Base-by-base conservation (phyloP, 2,797 vertebrate genomes). In the Myiothlypis coronata region DNA sequence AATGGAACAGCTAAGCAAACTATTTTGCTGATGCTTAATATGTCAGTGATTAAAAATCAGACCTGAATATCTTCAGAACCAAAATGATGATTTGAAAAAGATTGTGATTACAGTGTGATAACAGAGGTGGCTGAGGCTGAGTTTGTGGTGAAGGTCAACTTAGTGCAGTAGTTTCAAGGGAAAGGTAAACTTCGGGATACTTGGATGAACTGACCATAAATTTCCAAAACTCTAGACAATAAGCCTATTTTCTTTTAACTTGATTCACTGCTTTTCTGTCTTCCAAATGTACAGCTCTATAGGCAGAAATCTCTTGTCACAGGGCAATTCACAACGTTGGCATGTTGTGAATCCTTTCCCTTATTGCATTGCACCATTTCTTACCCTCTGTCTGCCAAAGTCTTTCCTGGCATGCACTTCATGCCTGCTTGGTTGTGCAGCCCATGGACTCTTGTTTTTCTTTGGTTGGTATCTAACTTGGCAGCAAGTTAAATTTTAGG, bases 21-120 rank as follows among this genome's bases (percentile, higher is more conserved):
- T 96, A 86, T 96, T 96, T 96, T 97, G 94, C 96, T 97, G 96
- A 96, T 92, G 90, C 92, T 94, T 96, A 96, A 96, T 96, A 75
- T 95, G 91, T 95, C 90, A 89, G 77, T 96, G 94, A 97, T 97
- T 97, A 97, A 97, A 96, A 96, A 94, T 95, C 94, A 96, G 95
- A 89, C 84, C 79, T 95, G 93, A 96, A 91, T 97, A 95, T 94
- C 83, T 93, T 63, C 85, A 89, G 80, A 82, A 93, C 83, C 78
- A 59, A 96, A 94, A 96, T 46, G 81, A 88, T 96, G 91, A 95
- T 97, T 96, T 96, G 93, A 95, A 95, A 96, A 91, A 91, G 90
- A 89, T 77, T 87, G 67, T 93, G 91, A 96, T 96, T 97, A 97
- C 57, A 34, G 37, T 82, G 56, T 93, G 87, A 78, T 91, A 83